Percentiles rank a stretch among this genome's conserved stretches.
Conservation (phyloP, 2,113 vertebrate genomes). For the Oreamnos americanus region DNA sequence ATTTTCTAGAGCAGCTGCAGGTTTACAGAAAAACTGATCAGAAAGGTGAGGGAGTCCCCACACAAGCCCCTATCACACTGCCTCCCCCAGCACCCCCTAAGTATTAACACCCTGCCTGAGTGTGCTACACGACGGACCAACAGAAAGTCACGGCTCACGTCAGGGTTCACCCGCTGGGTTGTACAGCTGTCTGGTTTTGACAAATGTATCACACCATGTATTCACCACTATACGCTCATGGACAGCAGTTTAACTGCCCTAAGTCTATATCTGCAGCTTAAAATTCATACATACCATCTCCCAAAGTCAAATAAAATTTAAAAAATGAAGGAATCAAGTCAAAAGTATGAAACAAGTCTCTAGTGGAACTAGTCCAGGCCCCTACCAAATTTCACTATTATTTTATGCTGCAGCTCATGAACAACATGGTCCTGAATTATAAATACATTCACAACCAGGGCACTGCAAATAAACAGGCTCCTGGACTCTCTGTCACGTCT, state of each 20-base stretch:
- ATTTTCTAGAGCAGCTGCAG: neutral
- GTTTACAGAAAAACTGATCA: neutral
- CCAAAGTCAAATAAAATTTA: neutral
- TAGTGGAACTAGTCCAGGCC: neutral
- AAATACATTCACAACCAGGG: neutral
- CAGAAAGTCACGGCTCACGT: neutral
- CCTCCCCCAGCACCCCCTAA: neutral
- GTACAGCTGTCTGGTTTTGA: neutral
- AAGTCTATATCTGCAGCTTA: neutral
- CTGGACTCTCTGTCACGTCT: neutral
- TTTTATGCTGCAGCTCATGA: neutral
- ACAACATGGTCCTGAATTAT: neutral
- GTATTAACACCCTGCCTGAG: neutral
- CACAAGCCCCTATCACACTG: neutral
- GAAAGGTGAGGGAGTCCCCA: neutral
- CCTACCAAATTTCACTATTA: neutral
- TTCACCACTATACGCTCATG: neutral
- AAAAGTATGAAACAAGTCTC: slow-evolving; percentile 9
- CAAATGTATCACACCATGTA: neutral
- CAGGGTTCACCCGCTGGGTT: neutral
- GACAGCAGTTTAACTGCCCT: neutral
- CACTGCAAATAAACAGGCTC: neutral
- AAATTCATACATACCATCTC: neutral
- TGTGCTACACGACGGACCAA: neutral
- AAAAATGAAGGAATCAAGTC: neutral